Evolutionary conservation across 1,140 invertebrate genomes (phyloP).

Genomic region (Oedothorax gibbosus): DNA sequence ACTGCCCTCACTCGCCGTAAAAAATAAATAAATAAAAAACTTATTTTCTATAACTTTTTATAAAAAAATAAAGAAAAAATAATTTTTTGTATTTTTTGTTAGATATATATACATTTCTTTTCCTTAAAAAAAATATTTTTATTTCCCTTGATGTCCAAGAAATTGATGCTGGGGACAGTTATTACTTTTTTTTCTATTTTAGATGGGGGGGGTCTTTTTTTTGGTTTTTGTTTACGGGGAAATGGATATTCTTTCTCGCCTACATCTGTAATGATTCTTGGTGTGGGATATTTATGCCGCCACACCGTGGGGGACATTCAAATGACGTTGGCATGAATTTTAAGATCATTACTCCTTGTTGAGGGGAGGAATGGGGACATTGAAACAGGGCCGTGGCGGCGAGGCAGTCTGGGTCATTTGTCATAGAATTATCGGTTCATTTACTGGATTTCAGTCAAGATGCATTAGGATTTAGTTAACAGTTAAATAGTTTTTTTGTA

Average conservation of each 20-base stretch:
- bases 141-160: conserved; percentile 52
- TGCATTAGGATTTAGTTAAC: too few species aligned
- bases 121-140: background rate
- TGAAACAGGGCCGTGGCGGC: too few species aligned
- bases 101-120: conserved; percentile 19
- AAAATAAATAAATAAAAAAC: too few species aligned
- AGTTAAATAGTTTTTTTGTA: too few species aligned
- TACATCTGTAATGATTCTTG: conserved; percentile 40
- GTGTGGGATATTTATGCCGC: conserved; percentile 47
- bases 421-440: too few species aligned
- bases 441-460: too few species aligned
- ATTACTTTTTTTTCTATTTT: conserved; percentile 39
- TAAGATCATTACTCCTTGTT: conserved; percentile 41
- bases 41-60: conserved; percentile 57
- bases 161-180: conserved; percentile 54
- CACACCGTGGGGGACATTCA: conserved; percentile 32
- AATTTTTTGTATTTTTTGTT: conserved; percentile 24
- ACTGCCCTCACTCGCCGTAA: background rate
- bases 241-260: conserved; percentile 4
- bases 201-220: background rate
- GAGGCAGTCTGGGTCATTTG: too few species aligned
- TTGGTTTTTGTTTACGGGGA: background rate
- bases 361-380: too few species aligned
- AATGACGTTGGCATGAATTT: conserved; percentile 49
- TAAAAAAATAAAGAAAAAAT: background rate